These are phyloP conservation scores for Stigmatopora argus DNA, from an alignment of 2,113 vertebrate species.

Conservation along the genomic window DNA sequence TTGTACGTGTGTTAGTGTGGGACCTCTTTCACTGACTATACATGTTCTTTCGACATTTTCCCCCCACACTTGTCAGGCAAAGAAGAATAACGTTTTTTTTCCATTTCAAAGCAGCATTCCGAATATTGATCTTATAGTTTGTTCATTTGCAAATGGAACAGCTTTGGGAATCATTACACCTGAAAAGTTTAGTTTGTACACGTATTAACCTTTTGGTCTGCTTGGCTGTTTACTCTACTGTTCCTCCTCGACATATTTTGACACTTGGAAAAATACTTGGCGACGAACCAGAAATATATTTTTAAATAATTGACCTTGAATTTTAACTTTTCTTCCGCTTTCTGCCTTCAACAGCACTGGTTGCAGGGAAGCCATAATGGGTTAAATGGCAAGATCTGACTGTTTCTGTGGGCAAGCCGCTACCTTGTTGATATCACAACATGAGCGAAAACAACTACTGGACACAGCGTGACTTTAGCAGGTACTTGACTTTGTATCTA, in stretches of 20 bases:
- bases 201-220: not conserved
- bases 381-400: slow-evolving; percentile 49
- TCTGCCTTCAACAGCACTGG: slow-evolving; percentile 31
- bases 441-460: slow-evolving; percentile 80
- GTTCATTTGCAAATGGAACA: not conserved
- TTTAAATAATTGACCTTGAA: too few species aligned
- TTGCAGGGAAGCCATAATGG: slow-evolving; percentile 28
- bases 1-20: too few species aligned
- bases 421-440: slow-evolving; percentile 49
- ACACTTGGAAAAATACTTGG: not conserved
- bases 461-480: slow-evolving; percentile 75
- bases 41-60: too few species aligned
- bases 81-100: not conserved
- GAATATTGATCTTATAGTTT: not conserved
- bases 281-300: not conserved
- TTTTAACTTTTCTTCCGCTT: not conserved
- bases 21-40: too few species aligned
- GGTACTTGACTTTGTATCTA: slow-evolving; percentile 61
- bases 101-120: not conserved
- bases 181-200: not conserved
- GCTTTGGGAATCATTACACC: slow-evolving; percentile 9
- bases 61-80: too few species aligned
- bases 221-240: not conserved
- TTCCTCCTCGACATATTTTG: not conserved
- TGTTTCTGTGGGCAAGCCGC: slow-evolving; percentile 48